Evolutionary conservation across 2,113 vertebrate genomes (phyloP).

Genomic region (Glareola pratincola): DNA sequence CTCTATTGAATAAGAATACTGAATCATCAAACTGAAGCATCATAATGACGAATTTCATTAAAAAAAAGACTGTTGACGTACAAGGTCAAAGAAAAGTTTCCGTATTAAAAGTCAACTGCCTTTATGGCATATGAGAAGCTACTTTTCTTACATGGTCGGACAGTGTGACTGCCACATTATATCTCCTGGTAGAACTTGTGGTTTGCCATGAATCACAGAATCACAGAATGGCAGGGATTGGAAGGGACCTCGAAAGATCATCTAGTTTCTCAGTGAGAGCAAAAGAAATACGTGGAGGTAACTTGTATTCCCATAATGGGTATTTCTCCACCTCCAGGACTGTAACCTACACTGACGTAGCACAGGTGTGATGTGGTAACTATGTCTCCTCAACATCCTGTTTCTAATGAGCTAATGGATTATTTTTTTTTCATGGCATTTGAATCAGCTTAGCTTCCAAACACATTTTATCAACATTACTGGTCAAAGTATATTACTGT

Average conservation of each 20-base stretch:
- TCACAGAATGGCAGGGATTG: too few species aligned
- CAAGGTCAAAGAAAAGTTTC: slow-evolving; percentile 58
- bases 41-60: slow-evolving; percentile 53
- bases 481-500: background rate
- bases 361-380: background rate
- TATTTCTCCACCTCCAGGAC: background rate
- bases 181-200: background rate
- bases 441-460: background rate
- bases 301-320: background rate
- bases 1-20: slow-evolving; percentile 56
- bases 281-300: background rate
- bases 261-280: background rate
- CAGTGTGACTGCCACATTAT: background rate
- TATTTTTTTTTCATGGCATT: background rate
- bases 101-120: background rate
- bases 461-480: background rate
- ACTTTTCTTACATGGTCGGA: background rate
- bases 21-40: slow-evolving; percentile 49
- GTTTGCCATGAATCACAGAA: background rate
- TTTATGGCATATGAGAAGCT: background rate
- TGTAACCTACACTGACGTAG: background rate
- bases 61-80: slow-evolving; percentile 13
- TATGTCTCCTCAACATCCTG: background rate
- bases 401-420: background rate
- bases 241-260: too few species aligned